Evolutionary conservation across 2,113 vertebrate genomes (phyloP).

Genomic region (Macheiramphus alcinus): DNA sequence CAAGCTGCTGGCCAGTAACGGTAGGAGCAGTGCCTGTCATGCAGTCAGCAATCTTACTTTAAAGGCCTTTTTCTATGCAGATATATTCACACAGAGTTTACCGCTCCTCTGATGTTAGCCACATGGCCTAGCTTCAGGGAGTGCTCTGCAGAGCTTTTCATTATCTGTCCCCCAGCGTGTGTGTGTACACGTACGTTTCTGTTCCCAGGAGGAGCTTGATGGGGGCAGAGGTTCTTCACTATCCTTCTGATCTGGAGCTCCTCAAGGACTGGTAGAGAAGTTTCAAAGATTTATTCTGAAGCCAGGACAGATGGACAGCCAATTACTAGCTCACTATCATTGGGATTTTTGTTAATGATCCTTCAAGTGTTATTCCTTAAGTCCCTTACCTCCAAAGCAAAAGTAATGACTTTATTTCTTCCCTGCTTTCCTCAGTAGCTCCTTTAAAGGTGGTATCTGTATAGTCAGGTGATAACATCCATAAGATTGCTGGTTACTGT

Average conservation of each 20-base stretch:
- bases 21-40: neutral
- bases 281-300: neutral
- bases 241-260: neutral
- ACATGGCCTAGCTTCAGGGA: neutral
- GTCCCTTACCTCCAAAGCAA: constrained; percentile 12
- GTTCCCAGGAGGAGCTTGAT: neutral
- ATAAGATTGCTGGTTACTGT: neutral
- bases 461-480: neutral
- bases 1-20: neutral
- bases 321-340: neutral
- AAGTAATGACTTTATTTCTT: neutral
- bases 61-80: neutral
- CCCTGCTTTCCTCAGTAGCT: neutral
- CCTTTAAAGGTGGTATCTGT: neutral
- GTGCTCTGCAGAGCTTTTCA: neutral
- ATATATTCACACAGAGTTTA: neutral
- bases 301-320: neutral
- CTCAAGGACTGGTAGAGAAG: neutral
- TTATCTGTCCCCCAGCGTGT: neutral
- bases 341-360: neutral
- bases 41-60: neutral
- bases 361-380: neutral
- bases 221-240: neutral
- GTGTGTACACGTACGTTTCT: rapidly evolving
- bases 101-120: neutral